Conservation (phyloP, 2,888 invertebrate species). For the Scaptomyza cyrtandrae region DNA sequence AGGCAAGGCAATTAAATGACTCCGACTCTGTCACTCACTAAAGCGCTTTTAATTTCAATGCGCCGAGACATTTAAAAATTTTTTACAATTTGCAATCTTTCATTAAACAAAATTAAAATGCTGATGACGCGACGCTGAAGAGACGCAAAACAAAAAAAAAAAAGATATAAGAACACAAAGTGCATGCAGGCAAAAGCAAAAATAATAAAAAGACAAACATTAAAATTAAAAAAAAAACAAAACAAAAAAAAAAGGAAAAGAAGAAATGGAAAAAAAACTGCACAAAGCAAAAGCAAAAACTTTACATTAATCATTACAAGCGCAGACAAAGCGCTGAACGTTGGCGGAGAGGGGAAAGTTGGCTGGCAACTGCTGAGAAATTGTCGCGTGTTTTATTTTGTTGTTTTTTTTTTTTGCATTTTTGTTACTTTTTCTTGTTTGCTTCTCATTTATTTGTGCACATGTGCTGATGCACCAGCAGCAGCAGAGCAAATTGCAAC, state of each 20-base stretch:
- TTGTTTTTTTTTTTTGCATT: background rate
- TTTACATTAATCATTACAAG: conserved; percentile 77
- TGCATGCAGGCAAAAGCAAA: conserved; percentile 13
- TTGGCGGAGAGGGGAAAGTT: background rate
- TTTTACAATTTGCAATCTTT: conserved; percentile 61
- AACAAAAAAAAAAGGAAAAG: no score
- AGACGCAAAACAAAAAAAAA: conserved; percentile 24
- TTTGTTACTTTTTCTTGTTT: conserved; percentile 10
- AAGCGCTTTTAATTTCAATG: conserved; percentile 54
- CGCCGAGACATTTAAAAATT: conserved; percentile 12
- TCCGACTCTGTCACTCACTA: conserved; percentile 28
- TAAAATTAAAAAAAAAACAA: conserved; percentile 56
- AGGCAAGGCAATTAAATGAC: conserved; percentile 50
- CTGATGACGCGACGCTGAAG: conserved; percentile 62
- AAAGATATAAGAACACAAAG: conserved; percentile 25
- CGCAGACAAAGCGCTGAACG: conserved; percentile 53
- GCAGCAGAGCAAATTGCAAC: conserved; percentile 30
- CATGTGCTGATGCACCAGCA: conserved; percentile 38
- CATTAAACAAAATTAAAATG: conserved; percentile 78
- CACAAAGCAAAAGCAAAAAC: conserved; percentile 30
- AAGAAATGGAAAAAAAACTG: conserved; percentile 13
- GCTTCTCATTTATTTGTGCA: conserved; percentile 4
- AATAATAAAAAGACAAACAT: conserved; percentile 32
- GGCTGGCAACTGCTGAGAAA: conserved; percentile 40
- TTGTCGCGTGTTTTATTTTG: conserved; percentile 64